Base-by-base conservation (phyloP, 2,888 invertebrate species). In the Napeogenes inachia region DNA sequence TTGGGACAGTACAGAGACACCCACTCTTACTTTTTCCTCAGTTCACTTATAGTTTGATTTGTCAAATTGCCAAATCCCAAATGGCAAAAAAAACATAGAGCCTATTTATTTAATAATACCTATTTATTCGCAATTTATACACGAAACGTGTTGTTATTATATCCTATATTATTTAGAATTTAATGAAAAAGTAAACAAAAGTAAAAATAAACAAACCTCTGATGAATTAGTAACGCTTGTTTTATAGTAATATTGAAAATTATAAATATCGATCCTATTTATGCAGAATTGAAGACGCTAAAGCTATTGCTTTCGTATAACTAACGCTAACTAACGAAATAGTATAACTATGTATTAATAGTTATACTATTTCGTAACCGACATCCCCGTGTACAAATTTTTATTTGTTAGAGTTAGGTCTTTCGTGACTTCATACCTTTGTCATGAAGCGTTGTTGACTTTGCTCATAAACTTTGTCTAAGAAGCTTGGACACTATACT, bases 1-100 rank as follows among this genome's bases (percentile, higher is more conserved):
- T 70, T 75, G 72, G 30, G 47, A 45, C 75, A 74, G 80, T 87
- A 87, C 78, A 73, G 68, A 72, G 70, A 68, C 73, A 72, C 75
- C 74, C 74, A 73, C 73, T 78, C 65, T 65, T 67, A 71, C 71
- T 82, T 80, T 85, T 87, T 86, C 75, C 77, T 71, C 73, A 73
- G 79, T 78, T 80, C 81, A 82, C 81, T 83, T 82, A 81, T 80
- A 76, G 76, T 85, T 84, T 82, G 84, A 82, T 82, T 21, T 85
- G 86, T 86, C 86, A n/a, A 47, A 47, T 47, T 47, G n/a, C 21
- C n/a, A 47, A 47, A 35, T 35, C 4, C 6, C 35, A 87, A 87
- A 82, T 87, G 75, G 79, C 75, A 78, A 74, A 73, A 77, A 74
- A 85, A 86, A 87, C 79, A 84, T 58, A 73, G 32, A 54, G 2